Evolutionary conservation across 2,888 invertebrate species (phyloP).

Genomic region (Cosmorhoe ocellata): DNA sequence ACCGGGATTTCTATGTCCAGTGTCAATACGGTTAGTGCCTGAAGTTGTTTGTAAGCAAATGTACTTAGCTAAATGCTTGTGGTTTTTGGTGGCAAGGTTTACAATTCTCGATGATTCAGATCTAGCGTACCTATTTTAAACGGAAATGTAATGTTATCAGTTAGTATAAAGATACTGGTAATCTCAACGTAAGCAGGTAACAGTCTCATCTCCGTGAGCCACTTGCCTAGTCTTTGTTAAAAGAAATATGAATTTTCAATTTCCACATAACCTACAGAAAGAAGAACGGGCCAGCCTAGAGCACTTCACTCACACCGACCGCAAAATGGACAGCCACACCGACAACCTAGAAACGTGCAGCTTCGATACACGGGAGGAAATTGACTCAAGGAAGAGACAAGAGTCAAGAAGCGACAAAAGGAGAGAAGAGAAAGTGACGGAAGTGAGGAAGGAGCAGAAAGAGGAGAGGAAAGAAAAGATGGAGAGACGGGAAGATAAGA

Average conservation of each 20-base stretch:
- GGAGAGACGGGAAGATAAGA: slow-evolving; percentile 60
- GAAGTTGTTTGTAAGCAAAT: slow-evolving; percentile 3
- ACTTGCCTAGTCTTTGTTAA: too few species aligned
- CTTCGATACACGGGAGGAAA: slow-evolving; percentile 39
- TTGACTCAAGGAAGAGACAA: slow-evolving; percentile 27
- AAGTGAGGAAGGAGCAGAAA: slow-evolving; percentile 39
- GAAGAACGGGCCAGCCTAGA: slow-evolving; percentile 68
- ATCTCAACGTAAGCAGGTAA: too few species aligned
- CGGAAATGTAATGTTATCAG: too few species aligned
- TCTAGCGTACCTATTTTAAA: too few species aligned
- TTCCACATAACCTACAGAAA: slow-evolving; percentile 47
- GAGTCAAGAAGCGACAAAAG: slow-evolving; percentile 28
- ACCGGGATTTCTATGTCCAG: slow-evolving; percentile 63
- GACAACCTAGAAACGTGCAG: slow-evolving; percentile 34
- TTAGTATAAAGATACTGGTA: too few species aligned
- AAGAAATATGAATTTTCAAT: too few species aligned
- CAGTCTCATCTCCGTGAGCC: too few species aligned
- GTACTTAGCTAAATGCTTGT: too few species aligned
- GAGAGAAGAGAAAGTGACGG: slow-evolving; percentile 41
- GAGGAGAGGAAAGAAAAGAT: slow-evolving; percentile 40
- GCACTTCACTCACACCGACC: slow-evolving; percentile 70
- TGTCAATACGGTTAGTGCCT: slow-evolving; percentile 60
- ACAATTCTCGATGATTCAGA: too few species aligned
- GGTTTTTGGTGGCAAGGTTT: too few species aligned
- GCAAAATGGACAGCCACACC: slow-evolving; percentile 30